Conservation (phyloP, 2,113 vertebrate genomes). For the Oxyura jamaicensis region DNA sequence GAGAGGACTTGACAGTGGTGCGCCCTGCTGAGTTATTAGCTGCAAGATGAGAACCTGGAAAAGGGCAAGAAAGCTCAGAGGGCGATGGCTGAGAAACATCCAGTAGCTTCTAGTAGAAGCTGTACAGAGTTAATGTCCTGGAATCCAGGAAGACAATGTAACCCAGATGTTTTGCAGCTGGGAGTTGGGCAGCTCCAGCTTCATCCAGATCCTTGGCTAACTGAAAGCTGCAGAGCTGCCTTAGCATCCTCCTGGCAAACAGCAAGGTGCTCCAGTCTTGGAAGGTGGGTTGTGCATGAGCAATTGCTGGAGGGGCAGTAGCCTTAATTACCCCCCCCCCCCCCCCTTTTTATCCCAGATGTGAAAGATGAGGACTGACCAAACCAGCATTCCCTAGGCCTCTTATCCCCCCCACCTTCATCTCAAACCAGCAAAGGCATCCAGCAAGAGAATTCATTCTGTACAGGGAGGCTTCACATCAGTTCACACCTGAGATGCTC, state of each 20-base stretch:
- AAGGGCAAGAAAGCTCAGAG: background rate
- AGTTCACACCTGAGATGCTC: accelerated
- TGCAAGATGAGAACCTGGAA: background rate
- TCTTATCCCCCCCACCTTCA: background rate
- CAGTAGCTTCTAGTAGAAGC: conserved; percentile 58
- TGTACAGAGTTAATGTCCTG: conserved; percentile 11
- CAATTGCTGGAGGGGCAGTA: background rate
- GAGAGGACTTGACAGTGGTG: background rate
- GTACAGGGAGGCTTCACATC: accelerated
- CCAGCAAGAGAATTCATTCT: background rate
- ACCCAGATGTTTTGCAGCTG: conserved; percentile 58
- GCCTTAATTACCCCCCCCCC: background rate
- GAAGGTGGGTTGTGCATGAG: background rate
- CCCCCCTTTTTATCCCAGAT: accelerated
- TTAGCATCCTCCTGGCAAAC: background rate
- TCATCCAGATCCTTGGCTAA: background rate
- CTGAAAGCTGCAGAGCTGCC: background rate
- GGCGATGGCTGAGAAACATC: conserved; percentile 32
- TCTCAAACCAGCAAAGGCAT: background rate
- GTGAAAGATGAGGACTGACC: background rate
- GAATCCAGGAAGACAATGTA: conserved; percentile 54
- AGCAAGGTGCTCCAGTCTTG: background rate
- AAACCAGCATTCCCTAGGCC: background rate
- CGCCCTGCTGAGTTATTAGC: background rate
- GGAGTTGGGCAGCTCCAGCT: conserved; percentile 30